phyloP scores from a whole-genome alignment of 2,888 invertebrate genomes.

The Vanessa cardui region DNA sequence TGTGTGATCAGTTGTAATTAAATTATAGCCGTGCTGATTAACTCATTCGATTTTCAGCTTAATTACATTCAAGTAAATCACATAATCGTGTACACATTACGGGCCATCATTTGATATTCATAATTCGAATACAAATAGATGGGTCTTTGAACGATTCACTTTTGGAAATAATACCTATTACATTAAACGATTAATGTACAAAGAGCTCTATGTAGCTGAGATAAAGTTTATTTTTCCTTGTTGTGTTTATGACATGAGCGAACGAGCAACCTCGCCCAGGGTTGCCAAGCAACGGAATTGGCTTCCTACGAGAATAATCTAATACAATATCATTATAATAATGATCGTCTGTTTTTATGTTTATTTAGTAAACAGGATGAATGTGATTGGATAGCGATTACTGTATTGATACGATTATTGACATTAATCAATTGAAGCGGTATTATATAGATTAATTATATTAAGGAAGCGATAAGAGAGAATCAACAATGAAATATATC shows the following conservation, averaged over 20 bases:
- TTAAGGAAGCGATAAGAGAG: background rate
- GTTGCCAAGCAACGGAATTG: slow-evolving; percentile 61
- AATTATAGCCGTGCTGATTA: slow-evolving; percentile 11
- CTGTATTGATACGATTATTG: background rate
- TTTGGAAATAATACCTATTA: slow-evolving; percentile 47
- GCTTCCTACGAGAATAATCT: slow-evolving; percentile 33
- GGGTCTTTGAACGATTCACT: slow-evolving; percentile 48
- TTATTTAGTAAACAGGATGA: background rate
- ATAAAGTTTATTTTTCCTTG: slow-evolving; percentile 38
- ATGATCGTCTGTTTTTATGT: slow-evolving; percentile 10
- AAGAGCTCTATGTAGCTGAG: slow-evolving; percentile 18
- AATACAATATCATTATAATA: background rate
- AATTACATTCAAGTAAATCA: background rate
- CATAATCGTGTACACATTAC: slow-evolving; percentile 18
- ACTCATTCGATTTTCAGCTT: slow-evolving; percentile 13
- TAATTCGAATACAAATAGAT: slow-evolving; percentile 51
- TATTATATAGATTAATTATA: background rate
- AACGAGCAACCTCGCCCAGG: slow-evolving; percentile 45
- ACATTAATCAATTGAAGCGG: background rate
- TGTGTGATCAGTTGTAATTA: slow-evolving; percentile 31
- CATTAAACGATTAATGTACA: slow-evolving; percentile 10
- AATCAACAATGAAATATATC: too few relatives aligned
- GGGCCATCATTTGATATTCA: slow-evolving; percentile 37
- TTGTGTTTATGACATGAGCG: slow-evolving; percentile 33
- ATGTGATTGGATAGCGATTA: background rate